phyloP scores from a whole-genome alignment of 2,113 vertebrate genomes.

The Xiphophorus hellerii region DNA sequence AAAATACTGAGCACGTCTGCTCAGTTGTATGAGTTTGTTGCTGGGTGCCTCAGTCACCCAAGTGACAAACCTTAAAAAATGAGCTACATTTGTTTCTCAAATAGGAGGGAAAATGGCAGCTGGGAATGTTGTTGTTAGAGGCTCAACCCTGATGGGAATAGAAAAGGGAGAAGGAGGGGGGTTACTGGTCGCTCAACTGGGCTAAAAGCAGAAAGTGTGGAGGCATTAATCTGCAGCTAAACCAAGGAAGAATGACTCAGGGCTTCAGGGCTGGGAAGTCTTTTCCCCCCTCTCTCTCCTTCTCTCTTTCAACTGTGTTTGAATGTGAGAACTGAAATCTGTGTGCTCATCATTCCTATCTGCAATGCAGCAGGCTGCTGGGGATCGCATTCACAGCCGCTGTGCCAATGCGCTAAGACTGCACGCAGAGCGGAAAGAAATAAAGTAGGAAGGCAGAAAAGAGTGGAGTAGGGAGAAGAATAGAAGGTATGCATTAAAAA shows the following conservation, averaged over 20 bases:
- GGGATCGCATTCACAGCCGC: constrained; percentile 60
- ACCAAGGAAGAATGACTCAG: constrained; percentile 56
- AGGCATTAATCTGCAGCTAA: constrained; percentile 48
- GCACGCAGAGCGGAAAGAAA: constrained; percentile 31
- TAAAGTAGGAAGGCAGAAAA: constrained; percentile 7
- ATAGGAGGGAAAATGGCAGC: constrained; percentile 72
- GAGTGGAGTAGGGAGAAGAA: neutral
- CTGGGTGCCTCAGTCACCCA: constrained; percentile 32
- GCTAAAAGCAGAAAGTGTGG: constrained; percentile 44
- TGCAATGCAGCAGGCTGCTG: constrained; percentile 78
- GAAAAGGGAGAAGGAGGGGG: constrained; percentile 8
- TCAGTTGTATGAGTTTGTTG: constrained; percentile 9
- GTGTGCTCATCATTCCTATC: constrained; percentile 71
- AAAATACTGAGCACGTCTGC: constrained; percentile 10
- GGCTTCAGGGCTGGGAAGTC: constrained; percentile 18
- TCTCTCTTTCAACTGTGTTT: constrained; percentile 49
- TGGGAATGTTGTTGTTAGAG: constrained; percentile 67
- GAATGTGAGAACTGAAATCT: constrained; percentile 63
- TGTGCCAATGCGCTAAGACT: constrained; percentile 59
- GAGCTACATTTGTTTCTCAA: constrained; percentile 56
- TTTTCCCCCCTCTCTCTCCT: neutral
- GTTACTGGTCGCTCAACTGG: constrained; percentile 38
- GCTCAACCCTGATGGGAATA: constrained; percentile 48
- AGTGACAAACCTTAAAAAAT: constrained; percentile 43
- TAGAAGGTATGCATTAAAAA: constrained; percentile 6